Base-by-base conservation (phyloP, 2,113 vertebrate species). In the Clarias gariepinus region DNA sequence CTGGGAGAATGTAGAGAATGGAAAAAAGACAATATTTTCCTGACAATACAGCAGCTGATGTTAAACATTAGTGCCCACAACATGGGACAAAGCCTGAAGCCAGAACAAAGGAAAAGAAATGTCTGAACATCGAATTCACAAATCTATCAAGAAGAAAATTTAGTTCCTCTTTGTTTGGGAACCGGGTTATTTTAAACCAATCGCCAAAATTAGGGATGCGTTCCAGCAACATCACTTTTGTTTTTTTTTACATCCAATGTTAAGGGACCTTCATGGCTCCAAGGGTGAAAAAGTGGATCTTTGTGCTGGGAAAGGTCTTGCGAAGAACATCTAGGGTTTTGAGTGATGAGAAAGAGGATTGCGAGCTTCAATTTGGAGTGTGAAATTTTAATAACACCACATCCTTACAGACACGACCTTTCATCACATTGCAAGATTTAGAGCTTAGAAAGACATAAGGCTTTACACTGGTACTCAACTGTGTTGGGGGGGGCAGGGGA, bases 391-490 rank as follows among this genome's bases (percentile, higher is more conserved):
- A 53, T 28, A 61, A 52, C 63, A 71, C 2, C 30, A 8, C 30
- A 81, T 23, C 47, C 68, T 28, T 81, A 55, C 61, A 60, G 77
- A 63, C 58, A 64, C 5, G 5, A 76, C 57, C 58, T 82, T 82
- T 71, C 11, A 61, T 66, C 83, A 47, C n/a, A 19, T 9, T 47
- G 68, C 13, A 28, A 76, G 61, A 76, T 28, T 82, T 55, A 87
- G 74, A 60, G 66, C 47, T 74, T 73, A 58, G 71, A 30, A 63
- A 83, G 52, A 74, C 33, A 69, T 58, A 64, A 78, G 61, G 33
- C 81, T 57, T 82, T 71, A 83, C 71, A 47, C 21, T 84, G 74
- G n/a, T 83, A 23, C 80, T 81, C 7, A 82, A 63, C 57, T 69
- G 28, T 13, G 41, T 33, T 66, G 52, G 33, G 16, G 77, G 83